Conservation (phyloP, 2,888 invertebrate species). For the Polymixis flavicincta region DNA sequence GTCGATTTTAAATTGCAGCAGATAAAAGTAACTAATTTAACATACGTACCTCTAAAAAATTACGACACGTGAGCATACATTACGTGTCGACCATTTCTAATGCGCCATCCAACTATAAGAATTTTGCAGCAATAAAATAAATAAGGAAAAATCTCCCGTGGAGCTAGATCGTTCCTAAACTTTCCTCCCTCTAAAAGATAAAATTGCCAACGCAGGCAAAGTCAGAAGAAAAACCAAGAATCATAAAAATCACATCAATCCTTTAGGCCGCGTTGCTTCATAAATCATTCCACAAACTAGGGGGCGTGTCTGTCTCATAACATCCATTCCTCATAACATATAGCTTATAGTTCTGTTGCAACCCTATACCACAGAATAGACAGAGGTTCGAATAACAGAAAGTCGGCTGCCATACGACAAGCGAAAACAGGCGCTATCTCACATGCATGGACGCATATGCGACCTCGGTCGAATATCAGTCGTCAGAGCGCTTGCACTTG, state of each 20-base stretch:
- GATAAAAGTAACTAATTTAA: not conserved
- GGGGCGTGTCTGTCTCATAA: slow-evolving; percentile 40
- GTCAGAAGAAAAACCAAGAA: slow-evolving; percentile 30
- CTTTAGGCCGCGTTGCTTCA: slow-evolving; percentile 23
- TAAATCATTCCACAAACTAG: slow-evolving; percentile 54
- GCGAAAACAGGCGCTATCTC: not conserved
- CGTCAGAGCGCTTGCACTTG: not conserved
- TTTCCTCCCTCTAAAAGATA: not conserved
- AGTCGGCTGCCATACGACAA: not conserved
- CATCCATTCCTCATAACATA: slow-evolving; percentile 41
- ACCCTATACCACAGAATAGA: slow-evolving; percentile 17
- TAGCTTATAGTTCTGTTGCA: slow-evolving; percentile 41
- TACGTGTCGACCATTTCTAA: not conserved
- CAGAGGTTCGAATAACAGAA: not conserved
- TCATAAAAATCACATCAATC: slow-evolving; percentile 53
- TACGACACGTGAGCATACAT: not conserved
- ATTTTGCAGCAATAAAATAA: not conserved
- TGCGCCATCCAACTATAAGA: not conserved
- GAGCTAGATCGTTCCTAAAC: not conserved
- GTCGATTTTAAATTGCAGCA: not conserved
- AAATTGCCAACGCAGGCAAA: slow-evolving; percentile 24
- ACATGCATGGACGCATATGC: not conserved
- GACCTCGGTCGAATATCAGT: not conserved
- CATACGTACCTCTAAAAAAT: too few relatives aligned
- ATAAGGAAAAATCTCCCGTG: not conserved